Base-by-base conservation (phyloP, 2,797 vertebrate genomes). In the Garrulus glandarius region DNA sequence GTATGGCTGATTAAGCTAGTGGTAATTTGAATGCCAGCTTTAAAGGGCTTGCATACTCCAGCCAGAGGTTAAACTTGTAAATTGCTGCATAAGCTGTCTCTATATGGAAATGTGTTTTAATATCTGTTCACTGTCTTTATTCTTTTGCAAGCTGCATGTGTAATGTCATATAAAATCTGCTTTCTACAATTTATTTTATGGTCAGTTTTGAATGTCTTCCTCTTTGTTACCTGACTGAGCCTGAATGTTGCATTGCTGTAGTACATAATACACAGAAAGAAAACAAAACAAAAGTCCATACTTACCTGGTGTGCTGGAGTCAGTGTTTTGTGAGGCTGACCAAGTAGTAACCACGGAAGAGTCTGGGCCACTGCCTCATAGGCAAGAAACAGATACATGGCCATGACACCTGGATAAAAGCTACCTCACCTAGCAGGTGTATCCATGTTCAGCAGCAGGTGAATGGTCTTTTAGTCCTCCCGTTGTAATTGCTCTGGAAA, bases 61-160 rank as follows among this genome's bases (percentile, higher is more conserved):
- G 80, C 89, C 85, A 86, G 69, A 90, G 39, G 79, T 92, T 93
- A 72, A 86, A 90, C 39, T 81, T 88, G 69, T 85, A 88, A 92
- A 95, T 77, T 92, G 84, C 94, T 94, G 68, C 57, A 43, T 95
- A 91, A 92, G 71, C 89, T 93, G 81, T 91, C 64, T 86, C n/a
- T 92, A 8, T 89, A 92, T 85, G 75, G 56, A 88, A 93, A 85
- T 74, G 36, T 82, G 88, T 95, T 95, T 93, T 91, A 94, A 82
- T 91, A 89, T 14, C 50, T 79, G 71, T 94, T 89, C 64, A 34
- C 75, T 91, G 57, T 88, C 67, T 90, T 94, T 29, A 56, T 95
- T 92, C 63, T 94, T 89, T 93, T 89, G 88, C 92, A 87, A 94
- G 65, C 56, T 96, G 97, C 93, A 96, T 96, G 95, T 88, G 81